A percentile compares a stretch with the other conserved stretches of the same genome.
These are phyloP conservation scores for Pycnomerus fuliginosus DNA, from an alignment of 2,888 invertebrate species.

Conservation along the genomic window DNA sequence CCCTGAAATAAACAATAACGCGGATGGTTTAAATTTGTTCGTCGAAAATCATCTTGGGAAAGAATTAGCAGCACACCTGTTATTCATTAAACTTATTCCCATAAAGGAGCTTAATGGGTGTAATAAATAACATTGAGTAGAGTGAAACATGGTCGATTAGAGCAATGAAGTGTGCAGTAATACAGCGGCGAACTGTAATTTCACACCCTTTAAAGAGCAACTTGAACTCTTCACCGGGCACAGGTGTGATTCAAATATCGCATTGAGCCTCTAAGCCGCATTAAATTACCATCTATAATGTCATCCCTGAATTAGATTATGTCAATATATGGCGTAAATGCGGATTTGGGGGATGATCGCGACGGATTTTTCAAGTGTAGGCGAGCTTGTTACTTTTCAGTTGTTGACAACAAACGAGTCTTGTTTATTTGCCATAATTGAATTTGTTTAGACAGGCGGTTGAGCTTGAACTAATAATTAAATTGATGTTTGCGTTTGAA, in stretches of 20 bases:
- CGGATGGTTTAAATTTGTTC: background rate
- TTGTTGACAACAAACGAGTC: too few species aligned
- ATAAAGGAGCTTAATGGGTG: constrained; percentile 6
- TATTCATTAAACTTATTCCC: constrained; percentile 13
- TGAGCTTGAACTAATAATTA: background rate
- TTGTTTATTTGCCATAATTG: constrained; percentile 4
- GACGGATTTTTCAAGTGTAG: too few species aligned
- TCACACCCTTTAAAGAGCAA: constrained; percentile 19
- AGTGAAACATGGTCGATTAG: background rate
- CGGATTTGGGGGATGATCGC: too few species aligned
- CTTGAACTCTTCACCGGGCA: constrained; percentile 19
- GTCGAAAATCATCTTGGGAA: constrained; percentile 12
- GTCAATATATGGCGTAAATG: too few species aligned
- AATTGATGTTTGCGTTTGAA: background rate
- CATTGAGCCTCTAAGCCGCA: constrained; percentile 32
- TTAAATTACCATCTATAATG: constrained; percentile 36
- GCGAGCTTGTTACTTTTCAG: too few species aligned
- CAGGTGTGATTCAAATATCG: constrained; percentile 32
- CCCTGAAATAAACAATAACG: background rate
- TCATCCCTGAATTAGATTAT: constrained; percentile 32
- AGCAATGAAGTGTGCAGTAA: background rate
- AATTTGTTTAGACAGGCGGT: constrained; percentile 5
- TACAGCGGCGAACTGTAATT: background rate
- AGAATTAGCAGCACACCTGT: constrained; percentile 16
- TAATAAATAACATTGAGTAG: constrained; percentile 5